Percentiles rank a stretch among this genome's conserved stretches.
Evolutionary conservation across 2,113 vertebrate genomes (phyloP).

Genomic region (Aspiorhynchus laticeps): DNA sequence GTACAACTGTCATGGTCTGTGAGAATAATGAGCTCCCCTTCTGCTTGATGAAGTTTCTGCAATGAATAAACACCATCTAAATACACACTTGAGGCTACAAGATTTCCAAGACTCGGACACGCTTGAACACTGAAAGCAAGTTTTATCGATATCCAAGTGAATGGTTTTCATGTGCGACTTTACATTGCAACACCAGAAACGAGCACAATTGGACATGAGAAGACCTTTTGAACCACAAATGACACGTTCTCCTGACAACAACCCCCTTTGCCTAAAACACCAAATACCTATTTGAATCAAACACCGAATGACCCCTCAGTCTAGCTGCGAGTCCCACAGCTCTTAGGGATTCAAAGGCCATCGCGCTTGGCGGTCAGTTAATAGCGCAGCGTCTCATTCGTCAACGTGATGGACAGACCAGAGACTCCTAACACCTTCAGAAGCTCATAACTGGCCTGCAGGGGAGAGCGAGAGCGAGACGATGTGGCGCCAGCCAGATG

Average conservation of each 20-base stretch:
- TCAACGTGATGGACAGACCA: conserved; percentile 10
- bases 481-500: conserved; percentile 16
- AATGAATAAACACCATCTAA: conserved; percentile 56
- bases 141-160: conserved; percentile 49
- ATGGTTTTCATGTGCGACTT: conserved; percentile 70
- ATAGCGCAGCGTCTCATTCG: conserved; percentile 15
- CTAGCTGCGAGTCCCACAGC: conserved; percentile 42
- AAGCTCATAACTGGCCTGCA: conserved; percentile 13
- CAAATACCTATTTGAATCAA: conserved; percentile 28
- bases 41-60: conserved; percentile 29
- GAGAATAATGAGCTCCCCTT: conserved; percentile 16
- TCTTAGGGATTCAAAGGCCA: conserved; percentile 25
- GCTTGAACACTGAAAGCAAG: conserved; percentile 61
- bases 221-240: conserved; percentile 74
- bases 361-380: conserved; percentile 23
- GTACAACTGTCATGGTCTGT: conserved; percentile 44
- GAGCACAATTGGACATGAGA: conserved; percentile 73
- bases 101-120: conserved; percentile 58
- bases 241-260: conserved; percentile 49
- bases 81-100: conserved; percentile 60
- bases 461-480: conserved; percentile 23
- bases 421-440: conserved; percentile 13
- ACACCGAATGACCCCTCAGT: conserved; percentile 45
- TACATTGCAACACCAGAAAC: conserved; percentile 73
- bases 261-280: conserved; percentile 48